Evolutionary conservation across 1,140 invertebrate species (phyloP), one percentile per base, ranked within the genome.

Genomic region (Scaptomyza graminum): DNA sequence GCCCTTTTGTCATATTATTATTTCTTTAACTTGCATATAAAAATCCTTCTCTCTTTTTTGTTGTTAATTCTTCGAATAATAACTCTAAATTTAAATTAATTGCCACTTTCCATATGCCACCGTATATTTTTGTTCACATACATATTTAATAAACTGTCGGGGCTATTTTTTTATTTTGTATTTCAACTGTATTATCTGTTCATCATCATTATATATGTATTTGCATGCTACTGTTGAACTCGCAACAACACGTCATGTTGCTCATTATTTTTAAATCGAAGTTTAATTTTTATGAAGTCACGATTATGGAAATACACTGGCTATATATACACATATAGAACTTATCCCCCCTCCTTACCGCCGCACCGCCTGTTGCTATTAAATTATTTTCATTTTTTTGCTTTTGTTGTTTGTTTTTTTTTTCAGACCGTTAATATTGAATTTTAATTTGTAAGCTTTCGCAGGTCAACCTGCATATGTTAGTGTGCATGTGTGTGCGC

Each of bases 221-320:
- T n/a, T n/a, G n/a, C 37, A 34, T n/a, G 0, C 37, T n/a, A n/a
- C 37, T 41, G 12, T 34, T 34, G 31, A 34, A 34, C 31, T 34
- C 31, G 7, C 31, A 56, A 56, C 56, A 57, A 52, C 59, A 59
- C 60, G 60, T 79, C 76, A 79, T 73, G 68, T 83, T 84, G 76
- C 79, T 79, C 77, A 85, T 82, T 80, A 79, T 80, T 81, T 78
- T 90, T 84, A 81, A 90, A 90, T 81, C 88, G 74, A 76, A 81
- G 88, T 83, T 88, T 90, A 90, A 90, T 90, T 90, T 90, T 90
- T 74, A 90, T 90, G 79, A 90, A 90, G 88, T 90, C 88, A 81
- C 83, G 83, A 90, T 90, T 90, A 90, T 90, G 88, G 88, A 90
- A 90, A 90, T 90, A 74, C 60, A 71, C 31, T 0, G 2, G 8